phyloP scores from a whole-genome alignment of 2,113 vertebrate genomes.

The Garra rufa region DNA sequence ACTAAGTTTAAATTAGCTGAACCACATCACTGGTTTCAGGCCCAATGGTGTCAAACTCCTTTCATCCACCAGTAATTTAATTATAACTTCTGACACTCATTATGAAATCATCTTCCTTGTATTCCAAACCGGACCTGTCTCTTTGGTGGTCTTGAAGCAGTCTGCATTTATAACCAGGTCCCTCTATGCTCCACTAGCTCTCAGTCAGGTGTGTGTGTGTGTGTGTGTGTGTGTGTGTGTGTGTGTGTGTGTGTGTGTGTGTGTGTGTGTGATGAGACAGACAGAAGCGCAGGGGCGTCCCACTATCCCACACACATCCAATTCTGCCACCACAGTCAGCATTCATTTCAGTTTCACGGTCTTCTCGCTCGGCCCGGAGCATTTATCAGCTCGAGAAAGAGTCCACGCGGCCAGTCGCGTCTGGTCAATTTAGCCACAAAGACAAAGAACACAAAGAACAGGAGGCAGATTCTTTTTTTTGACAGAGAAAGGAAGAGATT shows the following conservation, averaged over 20 bases:
- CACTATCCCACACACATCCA: constrained; percentile 30
- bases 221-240: constrained; percentile 1
- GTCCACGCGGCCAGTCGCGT: background rate
- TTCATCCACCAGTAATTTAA: constrained; percentile 16
- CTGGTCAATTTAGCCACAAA: constrained; percentile 25
- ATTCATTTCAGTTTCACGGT: constrained; percentile 3
- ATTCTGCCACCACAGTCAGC: constrained; percentile 15
- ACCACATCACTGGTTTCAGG: background rate
- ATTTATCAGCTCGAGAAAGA: constrained; percentile 13
- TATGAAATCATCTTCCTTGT: background rate
- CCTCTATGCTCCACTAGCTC: background rate
- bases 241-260: constrained; percentile 22
- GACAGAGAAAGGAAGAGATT: constrained; percentile 11
- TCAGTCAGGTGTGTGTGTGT: constrained; percentile 3
- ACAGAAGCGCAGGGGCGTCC: constrained; percentile 33
- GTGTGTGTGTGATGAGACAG: background rate
- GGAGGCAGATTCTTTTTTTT: constrained; percentile 7
- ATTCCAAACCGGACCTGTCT: background rate
- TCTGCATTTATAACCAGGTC: background rate
- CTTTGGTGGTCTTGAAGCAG: background rate
- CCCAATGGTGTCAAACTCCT: background rate
- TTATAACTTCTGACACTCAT: constrained; percentile 19
- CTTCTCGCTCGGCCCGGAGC: background rate
- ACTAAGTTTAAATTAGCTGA: background rate
- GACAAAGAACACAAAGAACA: background rate